Evolutionary conservation across 2,797 vertebrate genomes (phyloP), one percentile per base, ranked within the genome.

Genomic region (Bovichtus diacanthus): DNA sequence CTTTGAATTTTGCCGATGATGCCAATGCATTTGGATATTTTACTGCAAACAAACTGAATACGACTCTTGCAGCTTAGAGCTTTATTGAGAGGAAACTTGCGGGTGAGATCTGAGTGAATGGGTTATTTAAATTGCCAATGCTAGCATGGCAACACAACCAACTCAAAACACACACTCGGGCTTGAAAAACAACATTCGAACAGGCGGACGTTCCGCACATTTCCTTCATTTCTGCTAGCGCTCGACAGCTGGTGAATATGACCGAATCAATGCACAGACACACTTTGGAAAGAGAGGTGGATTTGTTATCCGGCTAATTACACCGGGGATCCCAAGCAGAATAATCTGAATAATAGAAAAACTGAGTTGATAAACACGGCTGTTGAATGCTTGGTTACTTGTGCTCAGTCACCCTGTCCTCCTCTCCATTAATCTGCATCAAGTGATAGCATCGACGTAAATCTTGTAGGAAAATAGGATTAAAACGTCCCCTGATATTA

Each of bases 261-360:
- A 69, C 36, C 16, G 47, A 79, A 78, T 79, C 70, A 62, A 69
- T 63, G 68, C 72, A 9, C 59, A 66, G 74, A 62, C 74, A 55
- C 66, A 12, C 21, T 4, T 67, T 39, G 70, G 58, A 76, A 75
- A 72, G 74, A 76, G 62, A 76, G 62, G 70, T 64, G 82, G 81
- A 88, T 86, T 88, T 87, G 78, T 90, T 70, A 74, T 83, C 74
- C 84, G 6, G 77, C 60, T 86, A 89, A 92, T 91, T 90, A 89
- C 80, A 75, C 69, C 38, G 8, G 81, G 80, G 86, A 89, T 75
- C 62, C 76, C 76, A 13, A 77, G 84, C 83, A 81, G 87, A 90
- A 90, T 89, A 89, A 88, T 84, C 53, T 69, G 84, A 90, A 89
- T 88, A 82, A 87, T 84, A 76, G 74, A 82, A 87, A 85, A 87